Conservation (phyloP, 2,888 invertebrate genomes). For the Marasmarcha lunaedactyla region DNA sequence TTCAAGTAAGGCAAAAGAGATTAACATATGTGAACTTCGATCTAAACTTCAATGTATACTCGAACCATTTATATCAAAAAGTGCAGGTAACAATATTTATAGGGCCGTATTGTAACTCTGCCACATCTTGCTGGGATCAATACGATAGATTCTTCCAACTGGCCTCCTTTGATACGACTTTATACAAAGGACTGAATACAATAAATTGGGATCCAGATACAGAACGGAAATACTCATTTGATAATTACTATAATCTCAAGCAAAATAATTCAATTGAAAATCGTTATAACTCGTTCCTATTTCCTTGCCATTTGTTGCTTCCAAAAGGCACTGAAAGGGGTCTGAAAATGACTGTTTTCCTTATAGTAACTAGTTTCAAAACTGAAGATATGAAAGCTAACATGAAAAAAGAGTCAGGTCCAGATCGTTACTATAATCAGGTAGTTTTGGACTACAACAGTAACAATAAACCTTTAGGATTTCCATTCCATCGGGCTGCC, state of each 20-base stretch:
- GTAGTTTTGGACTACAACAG: too few species aligned
- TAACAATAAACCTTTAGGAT: conserved; percentile 45
- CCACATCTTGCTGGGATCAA: conserved; percentile 30
- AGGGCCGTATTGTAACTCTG: conserved; percentile 37
- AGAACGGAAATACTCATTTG: conserved; percentile 31
- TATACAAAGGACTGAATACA: conserved; percentile 35
- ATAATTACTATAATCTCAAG: conserved; percentile 32
- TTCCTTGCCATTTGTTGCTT: conserved; percentile 44
- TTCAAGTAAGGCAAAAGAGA: conserved; percentile 41
- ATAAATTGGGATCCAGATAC: conserved; percentile 36
- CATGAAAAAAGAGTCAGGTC: too few species aligned
- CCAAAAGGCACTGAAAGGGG: conserved; percentile 44
- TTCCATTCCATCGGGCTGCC: conserved; percentile 49
- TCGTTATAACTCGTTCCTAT: conserved; percentile 38
- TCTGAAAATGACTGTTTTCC: conserved; percentile 44
- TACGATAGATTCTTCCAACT: conserved; percentile 41
- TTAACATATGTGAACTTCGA: conserved; percentile 34
- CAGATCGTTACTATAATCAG: too few species aligned
- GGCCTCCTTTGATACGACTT: conserved; percentile 29
- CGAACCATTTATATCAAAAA: conserved; percentile 22
- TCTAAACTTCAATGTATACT: conserved; percentile 36
- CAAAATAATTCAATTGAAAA: conserved; percentile 19
- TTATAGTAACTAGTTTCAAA: conserved; percentile 37
- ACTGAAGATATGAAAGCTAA: conserved; percentile 20
- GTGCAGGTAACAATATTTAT: conserved; percentile 41